Evolutionary conservation across 1,140 invertebrate genomes (phyloP), one percentile per base, ranked within the genome.

Genomic region (Drosophila nannoptera): DNA sequence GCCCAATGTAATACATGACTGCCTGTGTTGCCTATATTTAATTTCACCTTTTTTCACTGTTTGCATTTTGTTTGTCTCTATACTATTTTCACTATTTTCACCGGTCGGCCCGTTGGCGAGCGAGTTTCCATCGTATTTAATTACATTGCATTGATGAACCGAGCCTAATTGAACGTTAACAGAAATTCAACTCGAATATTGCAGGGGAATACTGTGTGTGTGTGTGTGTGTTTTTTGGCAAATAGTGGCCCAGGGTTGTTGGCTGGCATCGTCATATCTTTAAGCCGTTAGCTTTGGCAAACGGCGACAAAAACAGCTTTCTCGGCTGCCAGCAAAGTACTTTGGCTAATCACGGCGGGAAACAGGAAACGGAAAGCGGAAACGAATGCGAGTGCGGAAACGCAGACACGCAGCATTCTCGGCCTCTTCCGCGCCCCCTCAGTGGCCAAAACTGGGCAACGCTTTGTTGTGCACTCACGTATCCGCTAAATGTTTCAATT

Each of bases 1-100:
- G 71, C 71, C 81, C 81, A 80, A 86, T 86, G 86, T 86, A 77
- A 86, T 82, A 86, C 77, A 75, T 66, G 77, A 77, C 77, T 86
- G 82, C 81, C 82, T 76, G 59, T 70, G 77, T 86, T 86, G 81
- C 77, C 77, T 84, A 84, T 86, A 84, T 84, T 83, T 83, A 83
- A 83, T 83, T 83, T 83, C 80, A 83, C 80, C 80, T 86, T 83
- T 83, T 83, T 83, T 83, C 80, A 83, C 80, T 83, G 80, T 83
- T 83, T 83, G 80, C 80, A 83, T 83, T 83, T 81, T 71, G 50
- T 71, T 66, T 68, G 80, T 82, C 67, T 84, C 78, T 82, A 84
- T 82, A 70, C 80, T 83, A 83, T 83, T 83, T 22, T 83, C 80
- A 83, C 80, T 83, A 83, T 77, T 22, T 22, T 22, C 22, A 22